Conservation (phyloP, 2,113 vertebrate species). For the Malurus melanocephalus region DNA sequence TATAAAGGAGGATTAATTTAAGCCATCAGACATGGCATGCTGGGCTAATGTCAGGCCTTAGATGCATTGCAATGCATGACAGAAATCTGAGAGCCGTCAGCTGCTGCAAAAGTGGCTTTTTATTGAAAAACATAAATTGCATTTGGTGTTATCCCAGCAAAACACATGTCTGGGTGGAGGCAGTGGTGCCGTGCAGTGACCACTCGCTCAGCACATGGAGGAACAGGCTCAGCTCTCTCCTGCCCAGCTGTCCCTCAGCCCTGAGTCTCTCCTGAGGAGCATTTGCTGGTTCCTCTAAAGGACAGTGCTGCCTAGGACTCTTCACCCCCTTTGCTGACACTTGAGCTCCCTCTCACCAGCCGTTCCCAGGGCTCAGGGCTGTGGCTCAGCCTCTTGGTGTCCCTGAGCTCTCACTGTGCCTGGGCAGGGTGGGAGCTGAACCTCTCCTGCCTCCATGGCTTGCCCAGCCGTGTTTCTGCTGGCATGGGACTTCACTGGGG, state of each 20-base stretch:
- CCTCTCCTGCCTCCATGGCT: background rate
- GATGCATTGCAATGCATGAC: constrained; percentile 45
- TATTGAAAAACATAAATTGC: constrained; percentile 44
- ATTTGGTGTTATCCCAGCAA: constrained; percentile 37
- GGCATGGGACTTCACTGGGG: fast-evolving
- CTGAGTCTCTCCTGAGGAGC: background rate
- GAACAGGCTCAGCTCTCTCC: fast-evolving
- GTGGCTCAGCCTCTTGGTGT: background rate
- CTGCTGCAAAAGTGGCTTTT: constrained; percentile 34
- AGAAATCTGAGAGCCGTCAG: constrained; percentile 41
- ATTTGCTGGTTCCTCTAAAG: background rate
- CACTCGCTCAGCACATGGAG: fast-evolving
- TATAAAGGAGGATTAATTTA: constrained; percentile 73
- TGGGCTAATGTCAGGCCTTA: constrained; percentile 66
- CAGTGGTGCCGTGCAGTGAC: background rate
- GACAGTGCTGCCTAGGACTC: fast-evolving
- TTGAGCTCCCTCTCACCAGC: fast-evolving
- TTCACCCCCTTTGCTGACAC: background rate
- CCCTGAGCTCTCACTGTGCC: background rate
- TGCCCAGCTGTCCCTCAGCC: background rate
- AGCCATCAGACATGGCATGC: constrained; percentile 66
- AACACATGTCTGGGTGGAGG: background rate
- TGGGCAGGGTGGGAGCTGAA: fast-evolving
- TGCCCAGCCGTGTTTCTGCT: background rate
- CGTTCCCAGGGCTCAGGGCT: background rate